Evolutionary conservation across 2,888 invertebrate species (phyloP), one percentile per base, ranked within the genome.

Genomic region (Heliothis peltigera): DNA sequence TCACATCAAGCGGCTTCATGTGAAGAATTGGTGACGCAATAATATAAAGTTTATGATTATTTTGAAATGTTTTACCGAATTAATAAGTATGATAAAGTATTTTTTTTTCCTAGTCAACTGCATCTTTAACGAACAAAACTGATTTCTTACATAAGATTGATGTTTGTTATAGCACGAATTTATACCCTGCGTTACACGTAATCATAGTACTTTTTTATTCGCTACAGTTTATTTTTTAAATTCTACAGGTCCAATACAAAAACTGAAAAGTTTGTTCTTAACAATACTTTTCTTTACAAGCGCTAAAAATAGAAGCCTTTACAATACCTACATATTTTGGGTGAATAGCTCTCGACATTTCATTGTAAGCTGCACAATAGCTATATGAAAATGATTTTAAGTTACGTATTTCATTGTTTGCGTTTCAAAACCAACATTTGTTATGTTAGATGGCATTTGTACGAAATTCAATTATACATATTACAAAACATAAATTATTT

Each of bases 341-440:
- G 70, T 79, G 83, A 82, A 81, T 82, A 56, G 79, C 58, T 68
- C 63, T 80, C 84, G 81, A 86, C 85, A 84, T 82, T 73, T 72
- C 77, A 88, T 86, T 88, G 87, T 85, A 59, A 81, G 58, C 46
- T 52, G 21, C 49, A 68, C 80, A 85, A 86, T 84, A 72, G 75
- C 67, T 59, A 76, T 70, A 21, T 67, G 76, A 79, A 82, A 81
- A 80, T 77, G 46, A 80, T 79, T 80, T 73, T 77, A 70, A 76
- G 80, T 79, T 81, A 73, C 77, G 79, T 80, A 79, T 49, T 79
- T 69, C 72, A 81, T 80, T 70, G 67, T 68, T 68, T 51, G 49
- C 21, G 48, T 57, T 74, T 28, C n/a, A 28, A 59, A 59, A 35
- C 35, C 43, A 44, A 44, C 46, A 39, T 49, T 62, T 62, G 52